Evolutionary conservation across 2,113 vertebrate genomes (phyloP).

Genomic region (Bucco capensis): DNA sequence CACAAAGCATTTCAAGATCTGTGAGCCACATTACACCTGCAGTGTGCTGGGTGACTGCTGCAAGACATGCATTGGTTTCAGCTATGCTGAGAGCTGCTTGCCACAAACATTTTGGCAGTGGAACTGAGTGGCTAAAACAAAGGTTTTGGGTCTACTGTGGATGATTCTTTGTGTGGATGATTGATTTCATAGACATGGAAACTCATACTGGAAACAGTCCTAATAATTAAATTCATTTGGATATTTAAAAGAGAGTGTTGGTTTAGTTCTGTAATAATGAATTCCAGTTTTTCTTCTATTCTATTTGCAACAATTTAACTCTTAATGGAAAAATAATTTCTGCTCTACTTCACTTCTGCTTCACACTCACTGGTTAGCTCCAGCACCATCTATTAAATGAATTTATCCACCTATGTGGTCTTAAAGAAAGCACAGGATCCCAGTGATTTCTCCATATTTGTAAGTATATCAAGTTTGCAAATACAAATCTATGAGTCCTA

Average conservation of each 20-base stretch:
- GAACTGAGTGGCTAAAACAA: background rate
- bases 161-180: background rate
- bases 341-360: background rate
- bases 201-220: background rate
- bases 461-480: background rate
- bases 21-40: background rate
- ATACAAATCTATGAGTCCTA: background rate
- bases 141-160: background rate
- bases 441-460: background rate
- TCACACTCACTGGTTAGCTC: background rate
- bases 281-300: background rate
- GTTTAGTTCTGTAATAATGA: background rate
- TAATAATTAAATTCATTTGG: conserved; percentile 13
- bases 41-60: background rate
- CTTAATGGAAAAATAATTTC: background rate
- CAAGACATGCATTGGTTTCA: background rate
- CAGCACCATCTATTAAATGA: background rate
- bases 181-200: background rate
- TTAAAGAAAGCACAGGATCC: background rate
- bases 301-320: background rate
- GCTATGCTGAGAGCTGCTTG: background rate
- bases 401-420: background rate
- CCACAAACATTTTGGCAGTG: background rate
- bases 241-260: background rate
- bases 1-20: background rate